phyloP scores from a whole-genome alignment of 2,113 vertebrate species.

The Philantomba maxwellii region DNA sequence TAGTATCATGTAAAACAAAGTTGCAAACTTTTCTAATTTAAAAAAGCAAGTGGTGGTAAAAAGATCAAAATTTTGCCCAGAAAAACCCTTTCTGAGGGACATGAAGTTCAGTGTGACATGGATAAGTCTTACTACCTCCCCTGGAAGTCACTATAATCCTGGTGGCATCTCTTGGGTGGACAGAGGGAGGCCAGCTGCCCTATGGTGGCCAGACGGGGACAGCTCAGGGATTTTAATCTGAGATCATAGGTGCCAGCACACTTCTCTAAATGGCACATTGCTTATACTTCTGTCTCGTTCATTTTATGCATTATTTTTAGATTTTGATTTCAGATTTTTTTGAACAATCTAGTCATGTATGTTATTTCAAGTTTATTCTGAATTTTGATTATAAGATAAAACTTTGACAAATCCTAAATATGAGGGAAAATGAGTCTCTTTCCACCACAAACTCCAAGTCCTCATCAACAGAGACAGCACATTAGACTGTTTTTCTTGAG shows the following conservation, averaged over 20 bases:
- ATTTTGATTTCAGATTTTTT: background rate
- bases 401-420: background rate
- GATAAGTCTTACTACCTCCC: fast-evolving
- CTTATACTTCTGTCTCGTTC: background rate
- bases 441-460: background rate
- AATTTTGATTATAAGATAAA: background rate
- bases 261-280: background rate
- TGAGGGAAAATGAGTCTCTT: background rate
- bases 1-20: background rate
- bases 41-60: background rate
- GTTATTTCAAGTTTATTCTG: background rate
- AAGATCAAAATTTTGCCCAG: background rate
- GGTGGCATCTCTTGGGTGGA: too few relatives aligned
- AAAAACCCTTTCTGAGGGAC: background rate
- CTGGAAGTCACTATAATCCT: background rate
- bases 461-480: background rate
- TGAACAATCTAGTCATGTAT: background rate
- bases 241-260: background rate
- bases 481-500: background rate
- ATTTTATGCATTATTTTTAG: background rate
- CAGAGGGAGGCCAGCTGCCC: background rate
- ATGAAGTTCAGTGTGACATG: fast-evolving
- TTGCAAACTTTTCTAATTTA: background rate
- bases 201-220: fast-evolving
- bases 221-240: background rate